phyloP scores from a whole-genome alignment of 2,113 vertebrate genomes.

The Mugil cephalus region DNA sequence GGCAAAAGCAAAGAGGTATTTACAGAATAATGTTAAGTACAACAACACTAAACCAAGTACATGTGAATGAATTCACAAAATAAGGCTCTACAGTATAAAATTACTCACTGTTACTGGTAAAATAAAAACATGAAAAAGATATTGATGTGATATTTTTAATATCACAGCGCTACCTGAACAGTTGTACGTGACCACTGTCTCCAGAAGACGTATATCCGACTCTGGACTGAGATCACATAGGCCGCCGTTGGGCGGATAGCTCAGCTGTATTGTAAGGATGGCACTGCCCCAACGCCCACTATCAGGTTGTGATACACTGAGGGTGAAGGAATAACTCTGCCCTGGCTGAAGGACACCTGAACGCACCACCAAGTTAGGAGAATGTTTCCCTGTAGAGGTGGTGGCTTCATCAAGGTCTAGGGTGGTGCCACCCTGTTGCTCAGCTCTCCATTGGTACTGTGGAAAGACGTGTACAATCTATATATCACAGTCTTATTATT shows the following conservation, averaged over 20 bases:
- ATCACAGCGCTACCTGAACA: conserved; percentile 80
- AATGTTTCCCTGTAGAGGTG: conserved; percentile 71
- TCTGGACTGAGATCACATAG: conserved; percentile 77
- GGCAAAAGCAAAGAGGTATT: conserved; percentile 4
- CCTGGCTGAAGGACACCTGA: conserved; percentile 70
- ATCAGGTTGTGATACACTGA: conserved; percentile 74
- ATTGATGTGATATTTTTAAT: too few species aligned
- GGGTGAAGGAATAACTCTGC: conserved; percentile 80
- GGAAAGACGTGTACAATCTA: background rate
- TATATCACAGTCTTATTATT: background rate
- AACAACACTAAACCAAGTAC: background rate
- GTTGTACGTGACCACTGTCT: conserved; percentile 79
- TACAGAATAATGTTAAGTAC: background rate
- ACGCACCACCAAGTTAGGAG: conserved; percentile 73
- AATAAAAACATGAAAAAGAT: too few species aligned
- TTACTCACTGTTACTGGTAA: too few species aligned
- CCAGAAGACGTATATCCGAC: conserved; percentile 71
- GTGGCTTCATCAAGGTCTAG: conserved; percentile 73
- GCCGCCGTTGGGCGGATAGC: conserved; percentile 78
- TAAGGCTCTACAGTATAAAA: too few species aligned
- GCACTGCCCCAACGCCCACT: conserved; percentile 74
- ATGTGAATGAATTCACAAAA: too few species aligned
- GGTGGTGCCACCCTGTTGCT: conserved; percentile 61
- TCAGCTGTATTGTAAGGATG: conserved; percentile 65
- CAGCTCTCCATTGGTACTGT: conserved; percentile 83